Percentiles rank a stretch among this genome's conserved stretches.
Evolutionary conservation across 2,113 vertebrate genomes (phyloP).

Genomic region (Brevimyrus niger): DNA sequence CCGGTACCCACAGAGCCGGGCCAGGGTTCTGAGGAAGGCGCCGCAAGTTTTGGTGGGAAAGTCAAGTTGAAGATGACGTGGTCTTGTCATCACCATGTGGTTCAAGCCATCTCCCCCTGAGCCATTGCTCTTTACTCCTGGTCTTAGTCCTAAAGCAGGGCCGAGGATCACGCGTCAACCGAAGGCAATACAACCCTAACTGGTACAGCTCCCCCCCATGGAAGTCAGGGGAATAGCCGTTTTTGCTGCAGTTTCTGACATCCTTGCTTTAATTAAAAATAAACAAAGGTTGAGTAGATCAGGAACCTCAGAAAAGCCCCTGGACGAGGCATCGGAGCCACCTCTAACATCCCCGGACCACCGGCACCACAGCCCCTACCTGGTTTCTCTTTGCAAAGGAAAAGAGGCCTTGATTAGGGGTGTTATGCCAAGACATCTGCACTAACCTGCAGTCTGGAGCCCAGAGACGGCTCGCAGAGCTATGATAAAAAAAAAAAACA

Average conservation of each 20-base stretch:
- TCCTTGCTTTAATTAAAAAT: neutral
- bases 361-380: neutral
- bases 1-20: neutral
- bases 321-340: too few species aligned
- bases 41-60: neutral
- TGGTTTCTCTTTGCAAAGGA: neutral
- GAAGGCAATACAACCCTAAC: neutral
- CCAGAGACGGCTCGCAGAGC: slow-evolving; percentile 16
- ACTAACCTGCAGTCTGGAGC: slow-evolving; percentile 17
- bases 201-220: neutral
- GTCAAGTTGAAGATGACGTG: neutral
- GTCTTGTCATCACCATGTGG: neutral
- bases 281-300: neutral
- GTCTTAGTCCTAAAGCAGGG: neutral
- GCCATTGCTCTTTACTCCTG: neutral
- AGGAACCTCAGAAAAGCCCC: neutral
- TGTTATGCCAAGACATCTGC: slow-evolving; percentile 8
- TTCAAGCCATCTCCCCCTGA: neutral
- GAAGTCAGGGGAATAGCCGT: neutral
- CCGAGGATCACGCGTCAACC: neutral
- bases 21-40: neutral
- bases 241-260: neutral
- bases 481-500: slow-evolving; percentile 7
- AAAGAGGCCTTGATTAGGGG: slow-evolving; percentile 6
- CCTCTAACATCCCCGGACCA: neutral